phyloP scores from a whole-genome alignment of 2,888 invertebrate species.

The Calliopum simillimum region DNA sequence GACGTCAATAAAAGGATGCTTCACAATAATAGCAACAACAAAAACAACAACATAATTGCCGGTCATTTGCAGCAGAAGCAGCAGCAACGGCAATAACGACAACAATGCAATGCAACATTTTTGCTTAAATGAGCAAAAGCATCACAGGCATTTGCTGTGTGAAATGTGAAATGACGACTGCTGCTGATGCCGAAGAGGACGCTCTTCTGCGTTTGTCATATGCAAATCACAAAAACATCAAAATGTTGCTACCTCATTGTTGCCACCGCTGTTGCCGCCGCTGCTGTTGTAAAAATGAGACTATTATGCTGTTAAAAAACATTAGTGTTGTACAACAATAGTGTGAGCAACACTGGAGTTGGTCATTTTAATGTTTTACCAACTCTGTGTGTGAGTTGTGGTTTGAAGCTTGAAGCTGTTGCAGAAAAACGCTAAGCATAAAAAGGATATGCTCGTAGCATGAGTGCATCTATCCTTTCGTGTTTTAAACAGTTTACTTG shows the following conservation, averaged over 20 bases:
- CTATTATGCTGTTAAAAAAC: slow-evolving; percentile 2
- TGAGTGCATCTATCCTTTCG: slow-evolving; percentile 8
- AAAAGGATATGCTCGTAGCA: neutral
- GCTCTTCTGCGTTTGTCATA: slow-evolving; percentile 49
- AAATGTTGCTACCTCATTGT: slow-evolving; percentile 19
- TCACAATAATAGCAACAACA: slow-evolving; percentile 47
- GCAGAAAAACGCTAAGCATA: neutral
- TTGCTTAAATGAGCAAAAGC: slow-evolving; percentile 39
- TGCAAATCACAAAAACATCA: slow-evolving; percentile 47
- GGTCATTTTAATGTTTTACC: slow-evolving; percentile 17
- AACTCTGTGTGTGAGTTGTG: too few species aligned
- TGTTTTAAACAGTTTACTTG: slow-evolving; percentile 2
- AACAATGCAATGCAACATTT: slow-evolving; percentile 32
- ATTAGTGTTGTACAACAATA: neutral
- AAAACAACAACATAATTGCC: slow-evolving; percentile 58
- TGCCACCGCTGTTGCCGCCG: neutral
- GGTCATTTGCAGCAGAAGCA: slow-evolving; percentile 56
- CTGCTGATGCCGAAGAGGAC: neutral
- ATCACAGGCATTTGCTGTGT: neutral
- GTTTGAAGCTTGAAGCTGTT: too few species aligned
- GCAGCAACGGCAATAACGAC: slow-evolving; percentile 25
- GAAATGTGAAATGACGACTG: neutral
- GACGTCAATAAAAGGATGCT: slow-evolving; percentile 40
- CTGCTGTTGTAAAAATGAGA: slow-evolving; percentile 1
- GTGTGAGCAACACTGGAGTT: neutral